phyloP scores from a whole-genome alignment of 1,140 invertebrate genomes.

The Camponotus vicinus region DNA sequence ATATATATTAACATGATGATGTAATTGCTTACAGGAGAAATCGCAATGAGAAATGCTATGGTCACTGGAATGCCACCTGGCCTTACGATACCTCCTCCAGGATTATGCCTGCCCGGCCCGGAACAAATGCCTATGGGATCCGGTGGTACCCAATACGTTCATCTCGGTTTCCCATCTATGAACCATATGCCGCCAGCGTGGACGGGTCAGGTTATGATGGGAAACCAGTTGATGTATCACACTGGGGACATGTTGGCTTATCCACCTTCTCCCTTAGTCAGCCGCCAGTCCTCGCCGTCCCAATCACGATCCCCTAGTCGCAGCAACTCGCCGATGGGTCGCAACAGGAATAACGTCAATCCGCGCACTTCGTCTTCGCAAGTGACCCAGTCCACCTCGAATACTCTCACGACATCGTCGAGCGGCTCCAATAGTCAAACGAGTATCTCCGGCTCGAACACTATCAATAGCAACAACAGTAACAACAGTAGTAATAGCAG shows the following conservation, averaged over 20 bases:
- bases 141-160: constrained; percentile 81
- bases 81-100: constrained; percentile 82
- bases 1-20: neutral
- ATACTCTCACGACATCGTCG: constrained; percentile 77
- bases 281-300: constrained; percentile 85
- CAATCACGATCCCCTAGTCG: constrained; percentile 85
- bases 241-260: constrained; percentile 81
- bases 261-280: constrained; percentile 85
- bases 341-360: constrained; percentile 69
- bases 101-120: constrained; percentile 80
- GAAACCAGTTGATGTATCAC: constrained; percentile 84
- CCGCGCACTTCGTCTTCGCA: constrained; percentile 78
- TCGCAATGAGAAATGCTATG: constrained; percentile 79
- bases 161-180: constrained; percentile 83
- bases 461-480: constrained; percentile 42
- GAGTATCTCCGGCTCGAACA: constrained; percentile 73
- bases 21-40: constrained; percentile 75
- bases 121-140: constrained; percentile 83
- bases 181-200: constrained; percentile 82
- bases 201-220: constrained; percentile 83
- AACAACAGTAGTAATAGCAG: constrained; percentile 44
- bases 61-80: constrained; percentile 81
- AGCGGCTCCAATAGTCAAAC: constrained; percentile 77
- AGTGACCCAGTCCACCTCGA: constrained; percentile 75
- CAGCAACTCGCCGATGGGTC: constrained; percentile 82